Base-by-base conservation (phyloP, 2,888 invertebrate genomes). In the Diarsia brunnea region DNA sequence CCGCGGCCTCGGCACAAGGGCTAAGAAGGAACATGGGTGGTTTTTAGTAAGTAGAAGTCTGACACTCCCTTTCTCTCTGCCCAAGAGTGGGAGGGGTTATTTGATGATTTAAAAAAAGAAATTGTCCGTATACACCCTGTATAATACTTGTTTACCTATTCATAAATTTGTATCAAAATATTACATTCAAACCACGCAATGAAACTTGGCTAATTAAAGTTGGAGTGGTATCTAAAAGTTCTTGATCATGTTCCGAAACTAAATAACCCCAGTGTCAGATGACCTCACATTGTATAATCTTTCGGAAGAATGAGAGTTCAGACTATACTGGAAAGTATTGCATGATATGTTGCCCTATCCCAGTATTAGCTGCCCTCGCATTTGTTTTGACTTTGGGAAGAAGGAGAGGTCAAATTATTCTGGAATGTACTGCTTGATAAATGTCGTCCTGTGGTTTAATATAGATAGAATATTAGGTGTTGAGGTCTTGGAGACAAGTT, bases 161-260 rank as follows among this genome's bases (percentile, higher is more conserved):
- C 7, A 27, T 14, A 11, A 45, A n/a, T n/a, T n/a, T n/a, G n/a
- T 47, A n/a, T 16, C 14, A 10, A 49, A 14, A 70, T 68, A 11
- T 72, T 4, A 72, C 24, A 55, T 72, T 58, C 10, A 16, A 24
- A n/a, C 5, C 51, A 49, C n/a, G 21, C 38, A 70, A 79, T 55
- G 1, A 53, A 65, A 78, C 70, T 79, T 72, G 14, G 12, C 21
- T 67, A 63, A 79, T 79, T 16, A 49, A 47, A 31, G 24, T 63
- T 61, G 5, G n/a, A 71, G 19, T 61, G 58, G 49, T 78, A 71
- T 71, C 53, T 49, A 31, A 66, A 71, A 72, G 38, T 72, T 27
- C 2, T 49, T 49, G 8, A 43, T 12, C 19, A 51, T 31, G n/a
- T 31, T 24, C 14, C 27, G 16, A 43, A 43, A 38, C 10, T 49